These are phyloP conservation scores for Elaphurus davidianus DNA, from an alignment of 2,113 vertebrate genomes.

Conservation along the genomic window DNA sequence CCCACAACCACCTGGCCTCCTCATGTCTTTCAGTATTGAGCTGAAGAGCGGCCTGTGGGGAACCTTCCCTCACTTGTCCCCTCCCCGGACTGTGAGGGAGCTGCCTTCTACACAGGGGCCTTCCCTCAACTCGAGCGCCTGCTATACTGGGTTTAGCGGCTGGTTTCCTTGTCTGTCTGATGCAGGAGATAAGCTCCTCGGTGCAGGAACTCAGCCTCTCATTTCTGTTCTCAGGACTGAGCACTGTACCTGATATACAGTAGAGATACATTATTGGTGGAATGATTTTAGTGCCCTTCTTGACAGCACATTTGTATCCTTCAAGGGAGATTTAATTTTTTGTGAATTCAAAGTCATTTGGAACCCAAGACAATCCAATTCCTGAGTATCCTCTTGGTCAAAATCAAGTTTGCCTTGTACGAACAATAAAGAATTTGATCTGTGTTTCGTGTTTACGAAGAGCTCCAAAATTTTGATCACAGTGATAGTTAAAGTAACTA, in stretches of 20 bases:
- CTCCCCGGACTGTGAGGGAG: background rate
- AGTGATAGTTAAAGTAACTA: background rate
- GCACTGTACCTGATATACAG: background rate
- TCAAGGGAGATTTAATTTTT: background rate
- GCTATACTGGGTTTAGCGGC: background rate
- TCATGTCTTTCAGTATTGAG: background rate
- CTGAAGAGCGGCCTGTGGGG: background rate
- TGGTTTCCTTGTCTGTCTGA: background rate
- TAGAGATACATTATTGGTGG: background rate
- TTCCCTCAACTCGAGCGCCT: rapidly evolving
- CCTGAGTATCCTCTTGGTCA: background rate
- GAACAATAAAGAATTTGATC: background rate
- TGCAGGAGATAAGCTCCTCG: background rate
- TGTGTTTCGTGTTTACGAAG: background rate
- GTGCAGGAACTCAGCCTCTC: background rate
- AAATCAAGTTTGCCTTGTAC: background rate
- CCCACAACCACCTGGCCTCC: no score
- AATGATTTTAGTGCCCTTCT: background rate
- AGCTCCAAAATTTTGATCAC: background rate
- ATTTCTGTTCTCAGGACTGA: background rate
- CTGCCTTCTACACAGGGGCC: background rate
- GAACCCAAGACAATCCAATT: background rate
- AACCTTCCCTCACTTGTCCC: background rate
- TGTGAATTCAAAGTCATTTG: background rate
- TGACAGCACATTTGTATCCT: background rate